These are phyloP conservation scores for Ichneumon xanthorius DNA, from an alignment of 2,888 invertebrate genomes.

Conservation along the genomic window DNA sequence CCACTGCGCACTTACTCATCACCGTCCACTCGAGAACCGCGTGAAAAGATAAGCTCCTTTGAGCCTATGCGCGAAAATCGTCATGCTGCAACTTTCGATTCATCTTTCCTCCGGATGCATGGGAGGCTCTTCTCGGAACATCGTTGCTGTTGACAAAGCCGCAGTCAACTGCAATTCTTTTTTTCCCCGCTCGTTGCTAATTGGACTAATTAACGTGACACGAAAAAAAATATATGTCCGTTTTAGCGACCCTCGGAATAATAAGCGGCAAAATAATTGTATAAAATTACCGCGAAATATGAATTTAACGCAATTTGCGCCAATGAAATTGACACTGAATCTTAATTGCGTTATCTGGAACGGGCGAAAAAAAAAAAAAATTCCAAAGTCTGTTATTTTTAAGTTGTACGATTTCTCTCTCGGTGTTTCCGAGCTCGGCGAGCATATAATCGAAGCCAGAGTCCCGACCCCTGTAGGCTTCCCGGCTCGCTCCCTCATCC, in stretches of 20 bases:
- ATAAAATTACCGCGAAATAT: not conserved
- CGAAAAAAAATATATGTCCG: not conserved
- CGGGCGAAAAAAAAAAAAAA: constrained; percentile 9
- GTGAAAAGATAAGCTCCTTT: constrained; percentile 48
- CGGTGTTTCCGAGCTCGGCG: constrained; percentile 6
- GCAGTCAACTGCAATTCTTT: not conserved
- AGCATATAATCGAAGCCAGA: constrained; percentile 29
- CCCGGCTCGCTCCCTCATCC: constrained; percentile 27
- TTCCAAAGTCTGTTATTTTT: constrained; percentile 15
- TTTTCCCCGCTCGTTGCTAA: not conserved
- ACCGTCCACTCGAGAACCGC: constrained; percentile 49
- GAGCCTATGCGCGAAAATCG: constrained; percentile 23
- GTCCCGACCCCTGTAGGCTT: constrained; percentile 27
- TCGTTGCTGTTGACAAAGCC: constrained; percentile 13
- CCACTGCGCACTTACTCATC: constrained; percentile 9
- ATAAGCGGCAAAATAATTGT: not conserved
- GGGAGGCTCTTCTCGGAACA: constrained; percentile 6
- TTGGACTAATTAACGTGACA: not conserved
- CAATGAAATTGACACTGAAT: not conserved
- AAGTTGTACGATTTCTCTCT: constrained; percentile 10
- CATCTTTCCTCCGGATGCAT: constrained; percentile 31
- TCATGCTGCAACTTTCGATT: constrained; percentile 11
- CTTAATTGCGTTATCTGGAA: not conserved
- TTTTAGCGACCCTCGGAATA: not conserved
- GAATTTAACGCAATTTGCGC: constrained; percentile 3